A percentile compares a stretch with the other conserved stretches of the same genome.
Evolutionary conservation across 2,888 invertebrate species (phyloP).

Genomic region (Escarpia spicata): DNA sequence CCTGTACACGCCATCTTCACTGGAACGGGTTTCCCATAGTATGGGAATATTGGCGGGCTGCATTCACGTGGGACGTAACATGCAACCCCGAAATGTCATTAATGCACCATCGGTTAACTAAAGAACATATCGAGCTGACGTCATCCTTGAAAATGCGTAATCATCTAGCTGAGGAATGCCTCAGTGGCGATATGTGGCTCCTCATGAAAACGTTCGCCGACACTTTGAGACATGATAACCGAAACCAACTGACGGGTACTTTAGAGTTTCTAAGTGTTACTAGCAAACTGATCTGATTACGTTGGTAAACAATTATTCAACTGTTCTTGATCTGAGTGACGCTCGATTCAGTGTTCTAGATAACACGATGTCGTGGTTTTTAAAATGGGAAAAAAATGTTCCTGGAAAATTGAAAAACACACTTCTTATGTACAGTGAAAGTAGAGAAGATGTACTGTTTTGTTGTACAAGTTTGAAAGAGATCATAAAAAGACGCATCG

Average conservation of each 20-base stretch:
- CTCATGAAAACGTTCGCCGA: not conserved
- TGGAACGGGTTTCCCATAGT: not conserved
- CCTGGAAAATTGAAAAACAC: not conserved
- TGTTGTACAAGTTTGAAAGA: not conserved
- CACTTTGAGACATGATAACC: not conserved
- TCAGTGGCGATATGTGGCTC: not conserved
- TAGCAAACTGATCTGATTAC: not conserved
- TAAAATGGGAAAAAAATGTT: not conserved
- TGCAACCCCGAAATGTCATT: not conserved
- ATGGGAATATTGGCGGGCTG: not conserved
- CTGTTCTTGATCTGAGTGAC: not conserved
- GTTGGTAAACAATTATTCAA: not conserved
- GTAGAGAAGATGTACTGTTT: not conserved
- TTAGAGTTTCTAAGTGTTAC: not conserved
- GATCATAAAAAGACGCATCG: not conserved
- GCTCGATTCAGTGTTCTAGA: not conserved
- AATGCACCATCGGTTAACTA: not conserved
- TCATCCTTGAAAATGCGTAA: not conserved
- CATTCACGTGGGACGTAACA: not conserved
- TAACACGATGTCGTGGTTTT: not conserved
- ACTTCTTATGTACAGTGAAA: not conserved
- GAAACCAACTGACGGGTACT: not conserved
- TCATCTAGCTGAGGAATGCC: not conserved
- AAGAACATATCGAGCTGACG: not conserved
- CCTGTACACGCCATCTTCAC: not conserved